Base-by-base conservation (phyloP, 2,888 invertebrate genomes). In the Oscheius onirici region DNA sequence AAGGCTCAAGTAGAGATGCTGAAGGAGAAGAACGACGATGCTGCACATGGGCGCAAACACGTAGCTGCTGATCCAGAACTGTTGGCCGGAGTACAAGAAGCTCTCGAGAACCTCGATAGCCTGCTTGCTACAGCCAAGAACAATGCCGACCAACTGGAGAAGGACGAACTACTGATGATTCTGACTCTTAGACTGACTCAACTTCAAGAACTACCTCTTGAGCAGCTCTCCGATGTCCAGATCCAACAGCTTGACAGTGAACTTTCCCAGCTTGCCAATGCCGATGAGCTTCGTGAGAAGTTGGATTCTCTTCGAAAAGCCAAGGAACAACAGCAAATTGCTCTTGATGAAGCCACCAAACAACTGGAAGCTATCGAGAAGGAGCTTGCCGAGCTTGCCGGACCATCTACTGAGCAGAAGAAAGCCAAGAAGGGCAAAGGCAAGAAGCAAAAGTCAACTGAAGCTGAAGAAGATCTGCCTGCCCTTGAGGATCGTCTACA, bases 1-100 rank as follows among this genome's bases (percentile, higher is more conserved):
- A 72, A 71, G 52, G 78, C 78, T 28, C 78, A 78, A 72, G 63
- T 78, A 44, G 69, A 74, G 34, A 54, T 72, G 51, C 65, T 78
- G 67, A 70, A 78, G 66, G 74, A 75, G 46, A 75, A 63, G 58
- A 70, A 69, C 17, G 68, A 70, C 40, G 72, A 75, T 24, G 74
- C 54, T 49, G 72, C 52, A 34, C 66, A 63, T 40, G 71, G 74
- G 28, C 70, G 76, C 28, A 73, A 76, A 44, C 75, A 76, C 49
- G 78, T 78, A 51, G 60, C 69, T 43, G 68, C 71, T 34, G 74
- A 74, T 70, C 54, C 71, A 46, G 65, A 75, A 26, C 61, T 61
- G 20, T 22, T 61, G 5, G 22, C 43, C n/a, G 61, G 44, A 44
- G 61, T 61, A 5, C 44, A 43, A 44, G 61, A 61, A n/a, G 61